These are phyloP conservation scores for Melinaea marsaeus DNA, from an alignment of 2,888 invertebrate species.

Conservation along the genomic window DNA sequence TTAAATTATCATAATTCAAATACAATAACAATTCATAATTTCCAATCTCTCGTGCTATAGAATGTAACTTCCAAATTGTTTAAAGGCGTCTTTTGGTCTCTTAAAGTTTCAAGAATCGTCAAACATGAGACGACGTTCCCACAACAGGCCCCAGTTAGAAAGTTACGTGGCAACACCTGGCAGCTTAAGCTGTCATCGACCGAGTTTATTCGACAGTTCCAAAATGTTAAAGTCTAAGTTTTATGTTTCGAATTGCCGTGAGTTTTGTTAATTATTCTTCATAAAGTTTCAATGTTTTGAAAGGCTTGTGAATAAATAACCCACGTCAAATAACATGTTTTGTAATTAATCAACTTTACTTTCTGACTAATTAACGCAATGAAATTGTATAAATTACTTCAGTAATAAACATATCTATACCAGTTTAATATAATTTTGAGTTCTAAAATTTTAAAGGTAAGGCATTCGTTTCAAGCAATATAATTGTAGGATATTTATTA, in stretches of 20 bases:
- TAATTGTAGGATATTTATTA: too few relatives aligned
- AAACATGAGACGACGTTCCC: slow-evolving; percentile 19
- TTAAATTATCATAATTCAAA: too few relatives aligned
- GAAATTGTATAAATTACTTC: not conserved
- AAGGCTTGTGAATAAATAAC: slow-evolving; percentile 14
- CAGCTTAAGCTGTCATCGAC: slow-evolving; percentile 70
- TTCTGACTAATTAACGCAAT: not conserved
- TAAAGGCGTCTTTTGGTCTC: not conserved
- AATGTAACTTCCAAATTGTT: not conserved
- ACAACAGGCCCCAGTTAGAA: slow-evolving; percentile 16
- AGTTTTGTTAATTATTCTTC: slow-evolving; percentile 26
- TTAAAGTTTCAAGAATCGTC: slow-evolving; percentile 22
- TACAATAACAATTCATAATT: too few relatives aligned
- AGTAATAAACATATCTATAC: not conserved
- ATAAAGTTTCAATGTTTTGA: slow-evolving; percentile 29
- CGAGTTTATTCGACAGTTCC: slow-evolving; percentile 54
- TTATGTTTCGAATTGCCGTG: slow-evolving; percentile 21
- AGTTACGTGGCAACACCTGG: slow-evolving; percentile 51
- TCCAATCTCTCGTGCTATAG: not conserved
- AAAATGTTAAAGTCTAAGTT: slow-evolving; percentile 33
- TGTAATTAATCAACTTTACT: slow-evolving; percentile 15
- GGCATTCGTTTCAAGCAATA: not conserved
- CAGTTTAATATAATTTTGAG: not conserved
- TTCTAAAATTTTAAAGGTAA: not conserved
- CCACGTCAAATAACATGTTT: slow-evolving; percentile 12